Evolutionary conservation across 2,888 invertebrate genomes (phyloP), one percentile per base, ranked within the genome.

Genomic region (Microctonus brassicae): DNA sequence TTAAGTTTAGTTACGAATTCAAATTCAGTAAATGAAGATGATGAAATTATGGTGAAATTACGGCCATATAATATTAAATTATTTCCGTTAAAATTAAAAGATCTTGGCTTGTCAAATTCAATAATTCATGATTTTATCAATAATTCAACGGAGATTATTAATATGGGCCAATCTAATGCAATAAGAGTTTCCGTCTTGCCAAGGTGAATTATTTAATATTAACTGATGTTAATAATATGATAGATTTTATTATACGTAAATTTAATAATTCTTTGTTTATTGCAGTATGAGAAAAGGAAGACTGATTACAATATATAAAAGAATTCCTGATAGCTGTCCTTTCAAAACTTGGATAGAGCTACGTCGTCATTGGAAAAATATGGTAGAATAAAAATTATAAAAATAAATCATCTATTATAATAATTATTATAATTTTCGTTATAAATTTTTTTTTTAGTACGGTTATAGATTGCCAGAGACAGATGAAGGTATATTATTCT

Each of bases 311-410:
- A 73, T 84, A 64, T 79, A 81, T 2, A 85, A 82, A 74, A 66
- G 73, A 39, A 78, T 87, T 47, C 84, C 86, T 17, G n/a, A 70
- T 13, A 73, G 70, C 5, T 78, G 82, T 72, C 74, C 77, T 0
- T 87, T 85, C 63, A 73, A 76, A 58, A 80, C 80, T 75, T 87
- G 87, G 61, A 76, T 77, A 20, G 82, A 85, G 9, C 68, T 87
- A 33, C 79, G 82, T 22, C 80, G 82, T 64, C 84, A 87, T 69
- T 88, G 87, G 87, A 85, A 86, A 76, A 86, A 87, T 73, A 86
- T 87, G 86, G 87, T 87, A 39, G 11, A 13, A 68, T 39, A 13
- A n/a, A 39, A 42, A 53, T 26, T 20, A 61, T n/a, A 34, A 24
- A 11, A 52, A 52, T 29, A 55, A 36, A 33, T 52, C 11, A 53